Evolutionary conservation across 2,888 invertebrate genomes (phyloP), one percentile per base, ranked within the genome.

Genomic region (Drosophila antonietae): DNA sequence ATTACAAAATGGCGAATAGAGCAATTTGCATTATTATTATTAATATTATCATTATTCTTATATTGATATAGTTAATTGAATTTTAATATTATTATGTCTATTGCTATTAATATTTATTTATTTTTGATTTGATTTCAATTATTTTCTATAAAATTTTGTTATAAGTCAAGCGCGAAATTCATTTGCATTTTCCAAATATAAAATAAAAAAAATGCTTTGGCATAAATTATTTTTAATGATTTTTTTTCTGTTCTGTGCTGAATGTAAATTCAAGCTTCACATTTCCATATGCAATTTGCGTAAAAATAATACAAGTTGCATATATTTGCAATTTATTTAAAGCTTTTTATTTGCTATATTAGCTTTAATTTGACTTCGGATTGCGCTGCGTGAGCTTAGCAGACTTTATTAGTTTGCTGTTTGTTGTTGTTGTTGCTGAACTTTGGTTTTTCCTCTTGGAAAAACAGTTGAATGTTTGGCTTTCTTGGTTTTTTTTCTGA

Each of bases 301-400:
- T 4, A 23, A 44, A 23, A 23, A 12, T n/a, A 28, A 15, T 23
- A 20, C 20, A 14, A 14, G 20, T 37, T 37, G 63, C 62, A 63
- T 63, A 37, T 12, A 62, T 63, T 63, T 62, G 62, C 63, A 46
- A 62, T 46, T 37, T 10, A 20, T 31, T 35, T 59, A 23, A 57
- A 60, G 56, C 56, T 4, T 23, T 23, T 14, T 14, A n/a, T n/a
- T 8, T 14, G 1, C 10, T 2, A 9, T 15, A 15, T 37, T 23
- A 37, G 4, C 14, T 51, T 35, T 20, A 51, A 51, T 7, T 35
- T 35, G 51, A 35, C 61, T 61, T 70, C n/a, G 35, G 33, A 53
- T 41, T 58, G 37, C 41, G 51, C 58, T 60, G 12, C 28, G 49
- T 33, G 31, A n/a, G 31, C 6, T 31, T n/a, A 10, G 31, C 2